Evolutionary conservation across 2,888 invertebrate genomes (phyloP).

Genomic region (Ctenicera cuprea): DNA sequence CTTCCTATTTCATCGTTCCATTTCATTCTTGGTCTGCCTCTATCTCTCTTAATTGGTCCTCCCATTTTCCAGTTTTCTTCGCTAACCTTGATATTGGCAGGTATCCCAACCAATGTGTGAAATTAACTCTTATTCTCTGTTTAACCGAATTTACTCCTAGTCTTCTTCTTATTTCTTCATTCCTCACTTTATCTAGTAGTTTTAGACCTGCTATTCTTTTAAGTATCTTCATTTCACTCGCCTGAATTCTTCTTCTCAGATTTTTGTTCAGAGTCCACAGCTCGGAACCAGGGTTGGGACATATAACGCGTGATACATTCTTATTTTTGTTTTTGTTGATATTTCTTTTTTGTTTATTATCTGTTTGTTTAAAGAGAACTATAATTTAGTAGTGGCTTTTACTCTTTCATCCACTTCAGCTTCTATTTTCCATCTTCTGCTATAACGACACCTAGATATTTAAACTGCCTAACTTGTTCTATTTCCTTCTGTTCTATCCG

Average conservation of each 20-base stretch:
- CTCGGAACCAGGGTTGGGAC: neutral
- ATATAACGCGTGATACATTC: neutral
- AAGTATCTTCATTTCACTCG: neutral
- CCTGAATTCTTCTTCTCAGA: neutral
- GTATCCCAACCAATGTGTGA: neutral
- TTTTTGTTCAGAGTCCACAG: neutral
- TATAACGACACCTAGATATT: neutral
- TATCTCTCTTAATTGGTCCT: neutral
- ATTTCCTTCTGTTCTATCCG: neutral
- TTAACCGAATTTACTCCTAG: neutral
- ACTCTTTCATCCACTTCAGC: neutral
- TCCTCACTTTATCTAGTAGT: slow-evolving; percentile 1
- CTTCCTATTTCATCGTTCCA: too few relatives aligned
- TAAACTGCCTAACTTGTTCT: slow-evolving; percentile 1
- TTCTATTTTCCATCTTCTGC: neutral
- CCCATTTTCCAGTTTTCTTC: slow-evolving; percentile 3
- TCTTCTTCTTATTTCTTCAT: too few relatives aligned
- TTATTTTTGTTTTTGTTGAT: neutral
- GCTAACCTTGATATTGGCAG: slow-evolving; percentile 11
- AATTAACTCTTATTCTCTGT: neutral
- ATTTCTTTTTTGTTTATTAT: neutral
- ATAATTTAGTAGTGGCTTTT: neutral
- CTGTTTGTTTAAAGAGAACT: neutral
- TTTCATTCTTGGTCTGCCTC: neutral
- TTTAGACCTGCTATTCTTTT: slow-evolving; percentile 3